Percentiles rank a stretch among this genome's conserved stretches.
These are phyloP conservation scores for Macrotrachela quadricornifera DNA, from an alignment of 1,140 invertebrate species.

Conservation along the genomic window DNA sequence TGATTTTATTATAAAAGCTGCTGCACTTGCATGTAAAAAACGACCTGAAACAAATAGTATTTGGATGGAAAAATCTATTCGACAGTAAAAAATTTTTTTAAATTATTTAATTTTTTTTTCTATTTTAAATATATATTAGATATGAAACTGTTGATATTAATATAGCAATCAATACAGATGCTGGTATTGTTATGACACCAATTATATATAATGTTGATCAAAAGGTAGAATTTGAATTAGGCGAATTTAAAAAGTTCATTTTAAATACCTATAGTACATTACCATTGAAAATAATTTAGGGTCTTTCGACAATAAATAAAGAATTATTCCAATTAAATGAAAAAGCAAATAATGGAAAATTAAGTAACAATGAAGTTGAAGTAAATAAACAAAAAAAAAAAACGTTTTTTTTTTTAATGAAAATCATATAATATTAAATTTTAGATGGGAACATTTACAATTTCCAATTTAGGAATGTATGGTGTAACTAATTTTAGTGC, in stretches of 20 bases:
- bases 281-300: neutral
- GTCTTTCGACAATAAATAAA: constrained; percentile 2
- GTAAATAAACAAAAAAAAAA: too few relatives aligned
- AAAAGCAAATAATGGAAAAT: neutral
- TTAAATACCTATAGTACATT: too few relatives aligned
- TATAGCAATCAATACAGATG: constrained; percentile 32
- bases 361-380: too few relatives aligned
- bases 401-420: too few relatives aligned
- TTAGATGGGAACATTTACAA: constrained; percentile 6
- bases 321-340: neutral
- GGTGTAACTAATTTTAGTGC: constrained; percentile 48
- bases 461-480: constrained; percentile 80
- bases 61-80: constrained; percentile 80
- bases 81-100: constrained; percentile 50
- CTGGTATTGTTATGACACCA: constrained; percentile 2
- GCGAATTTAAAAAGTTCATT: too few relatives aligned
- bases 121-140: neutral
- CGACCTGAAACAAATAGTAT: constrained; percentile 84
- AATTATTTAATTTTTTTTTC: neutral
- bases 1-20: constrained; percentile 89
- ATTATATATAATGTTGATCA: constrained; percentile 5
- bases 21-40: constrained; percentile 66
- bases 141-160: constrained; percentile 74
- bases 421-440: too few relatives aligned
- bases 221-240: neutral